These are phyloP conservation scores for Coenonympha arcania DNA, from an alignment of 2,888 invertebrate genomes.

Conservation along the genomic window DNA sequence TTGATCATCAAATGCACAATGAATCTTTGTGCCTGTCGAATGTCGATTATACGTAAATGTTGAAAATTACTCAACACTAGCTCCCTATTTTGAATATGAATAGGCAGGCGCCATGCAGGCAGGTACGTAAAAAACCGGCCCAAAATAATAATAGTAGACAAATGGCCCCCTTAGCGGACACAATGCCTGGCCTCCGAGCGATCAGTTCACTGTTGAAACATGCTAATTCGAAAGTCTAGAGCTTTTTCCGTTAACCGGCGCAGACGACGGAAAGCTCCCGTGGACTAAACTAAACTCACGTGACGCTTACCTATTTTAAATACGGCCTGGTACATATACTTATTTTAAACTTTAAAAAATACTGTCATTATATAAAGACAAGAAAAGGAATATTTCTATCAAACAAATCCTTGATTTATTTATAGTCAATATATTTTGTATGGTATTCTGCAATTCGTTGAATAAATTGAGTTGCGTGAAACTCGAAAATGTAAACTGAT, in stretches of 20 bases:
- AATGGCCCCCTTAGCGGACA: slow-evolving; percentile 63
- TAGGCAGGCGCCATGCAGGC: slow-evolving; percentile 71
- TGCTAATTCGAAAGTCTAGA: slow-evolving; percentile 66
- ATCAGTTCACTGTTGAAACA: slow-evolving; percentile 63
- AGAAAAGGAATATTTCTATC: no score
- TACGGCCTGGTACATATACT: no score
- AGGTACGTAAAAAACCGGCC: slow-evolving; percentile 71
- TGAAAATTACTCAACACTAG: slow-evolving; percentile 67
- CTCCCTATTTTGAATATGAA: slow-evolving; percentile 70
- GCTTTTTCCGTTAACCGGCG: slow-evolving; percentile 23
- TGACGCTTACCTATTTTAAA: no score
- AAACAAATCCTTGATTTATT: no score
- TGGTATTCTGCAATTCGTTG: no score
- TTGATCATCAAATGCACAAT: slow-evolving; percentile 59
- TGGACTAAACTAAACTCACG: neutral
- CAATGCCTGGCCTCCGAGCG: slow-evolving; percentile 62
- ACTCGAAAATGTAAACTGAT: no score
- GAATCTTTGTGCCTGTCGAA: slow-evolving; percentile 42
- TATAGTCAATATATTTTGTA: no score
- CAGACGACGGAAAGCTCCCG: neutral
- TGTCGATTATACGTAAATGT: slow-evolving; percentile 51
- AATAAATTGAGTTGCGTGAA: no score
- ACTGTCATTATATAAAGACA: no score
- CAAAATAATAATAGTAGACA: slow-evolving; percentile 66
- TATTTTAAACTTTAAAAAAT: no score